phyloP scores from a whole-genome alignment of 2,113 vertebrate species.

The Axis porcinus region DNA sequence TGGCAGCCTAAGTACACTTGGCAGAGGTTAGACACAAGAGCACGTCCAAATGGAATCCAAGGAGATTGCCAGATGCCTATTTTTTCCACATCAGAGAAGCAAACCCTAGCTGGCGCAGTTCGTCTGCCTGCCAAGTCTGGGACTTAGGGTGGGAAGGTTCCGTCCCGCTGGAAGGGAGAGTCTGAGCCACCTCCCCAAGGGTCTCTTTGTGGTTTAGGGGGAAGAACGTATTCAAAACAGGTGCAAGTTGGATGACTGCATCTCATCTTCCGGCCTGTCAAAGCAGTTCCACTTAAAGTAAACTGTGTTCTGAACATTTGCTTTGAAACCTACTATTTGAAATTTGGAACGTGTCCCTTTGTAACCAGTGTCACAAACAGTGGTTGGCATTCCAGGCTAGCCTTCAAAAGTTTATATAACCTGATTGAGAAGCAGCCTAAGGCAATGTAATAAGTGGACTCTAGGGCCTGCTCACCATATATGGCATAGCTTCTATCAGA shows the following conservation, averaged over 20 bases:
- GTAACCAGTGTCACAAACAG: not conserved
- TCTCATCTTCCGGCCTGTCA: not conserved
- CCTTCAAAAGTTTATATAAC: not conserved
- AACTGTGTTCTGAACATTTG: not conserved
- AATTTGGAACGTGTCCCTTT: not conserved
- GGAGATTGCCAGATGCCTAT: not conserved
- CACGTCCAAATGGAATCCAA: not conserved
- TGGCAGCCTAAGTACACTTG: not conserved
- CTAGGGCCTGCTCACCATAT: not conserved
- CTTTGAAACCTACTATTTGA: not conserved
- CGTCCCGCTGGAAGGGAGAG: not conserved
- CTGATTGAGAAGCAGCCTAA: not conserved
- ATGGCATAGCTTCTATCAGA: not conserved
- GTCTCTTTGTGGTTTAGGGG: not conserved
- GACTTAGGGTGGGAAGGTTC: not conserved
- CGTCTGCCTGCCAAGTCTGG: not conserved
- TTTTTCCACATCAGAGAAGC: not conserved
- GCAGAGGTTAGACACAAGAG: slow-evolving; percentile 44
- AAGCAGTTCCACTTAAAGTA: not conserved
- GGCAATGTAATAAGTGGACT: not conserved
- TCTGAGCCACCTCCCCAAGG: not conserved
- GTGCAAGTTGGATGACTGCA: not conserved
- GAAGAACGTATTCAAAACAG: not conserved
- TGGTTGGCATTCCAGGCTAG: not conserved
- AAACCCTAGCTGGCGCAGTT: not conserved